phyloP scores from a whole-genome alignment of 2,797 vertebrate genomes.

The Ctenopoma multispine region DNA sequence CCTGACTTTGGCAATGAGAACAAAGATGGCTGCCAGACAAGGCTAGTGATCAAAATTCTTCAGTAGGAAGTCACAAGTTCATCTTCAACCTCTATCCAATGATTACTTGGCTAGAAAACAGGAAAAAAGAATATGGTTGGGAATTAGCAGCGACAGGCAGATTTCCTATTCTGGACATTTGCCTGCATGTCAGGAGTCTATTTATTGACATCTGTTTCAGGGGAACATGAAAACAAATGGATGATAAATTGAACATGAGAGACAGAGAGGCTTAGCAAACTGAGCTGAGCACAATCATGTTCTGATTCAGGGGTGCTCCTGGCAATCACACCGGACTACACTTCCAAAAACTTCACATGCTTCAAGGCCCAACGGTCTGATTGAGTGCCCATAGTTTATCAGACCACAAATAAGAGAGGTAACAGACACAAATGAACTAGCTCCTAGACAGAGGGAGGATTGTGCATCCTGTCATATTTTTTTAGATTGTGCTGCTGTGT shows the following conservation, averaged over 20 bases:
- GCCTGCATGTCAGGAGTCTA: constrained; percentile 35
- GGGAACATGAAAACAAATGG: constrained; percentile 47
- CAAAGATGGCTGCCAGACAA: constrained; percentile 71
- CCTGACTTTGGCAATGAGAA: constrained; percentile 67
- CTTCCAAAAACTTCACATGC: constrained; percentile 60
- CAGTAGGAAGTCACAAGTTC: constrained; percentile 75
- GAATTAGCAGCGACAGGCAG: constrained; percentile 48
- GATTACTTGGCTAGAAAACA: constrained; percentile 58
- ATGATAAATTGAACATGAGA: constrained; percentile 52
- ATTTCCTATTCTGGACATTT: constrained; percentile 56
- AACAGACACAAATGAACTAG: constrained; percentile 44
- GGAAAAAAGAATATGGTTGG: constrained; percentile 26
- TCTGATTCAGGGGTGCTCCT: constrained; percentile 43
- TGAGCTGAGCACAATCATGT: constrained; percentile 13
- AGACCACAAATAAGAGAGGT: constrained; percentile 31
- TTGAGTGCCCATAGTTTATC: constrained; percentile 26
- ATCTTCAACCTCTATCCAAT: constrained; percentile 58
- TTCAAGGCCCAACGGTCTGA: constrained; percentile 44
- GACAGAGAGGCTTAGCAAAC: constrained; percentile 40
- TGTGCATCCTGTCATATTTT: constrained; percentile 38
- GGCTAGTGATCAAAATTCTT: constrained; percentile 69
- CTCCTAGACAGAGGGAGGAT: constrained; percentile 46
- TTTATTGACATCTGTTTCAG: constrained; percentile 54
- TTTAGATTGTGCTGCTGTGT: constrained; percentile 17
- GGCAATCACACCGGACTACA: constrained; percentile 22